Percentiles rank a stretch among this genome's conserved stretches.
These are phyloP conservation scores for Cactoblastis cactorum DNA, from an alignment of 2,888 invertebrate genomes.

Conservation along the genomic window DNA sequence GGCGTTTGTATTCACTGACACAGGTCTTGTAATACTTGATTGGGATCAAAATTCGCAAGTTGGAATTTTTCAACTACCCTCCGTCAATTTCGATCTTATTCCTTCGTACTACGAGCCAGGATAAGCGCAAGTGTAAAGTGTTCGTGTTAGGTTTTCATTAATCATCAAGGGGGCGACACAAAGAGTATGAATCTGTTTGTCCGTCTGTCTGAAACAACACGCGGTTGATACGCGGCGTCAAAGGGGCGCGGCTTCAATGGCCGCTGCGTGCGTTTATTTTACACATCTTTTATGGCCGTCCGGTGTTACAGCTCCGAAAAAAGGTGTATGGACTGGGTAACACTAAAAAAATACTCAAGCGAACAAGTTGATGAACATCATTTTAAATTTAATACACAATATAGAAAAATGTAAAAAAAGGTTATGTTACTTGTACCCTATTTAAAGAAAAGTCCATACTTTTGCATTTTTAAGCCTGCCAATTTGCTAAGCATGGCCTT, in stretches of 20 bases:
- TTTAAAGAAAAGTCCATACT: too few relatives aligned
- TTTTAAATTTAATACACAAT: too few relatives aligned
- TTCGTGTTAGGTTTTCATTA: constrained; percentile 49
- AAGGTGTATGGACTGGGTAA: background rate
- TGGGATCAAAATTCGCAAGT: constrained; percentile 20
- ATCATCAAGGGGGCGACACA: constrained; percentile 57
- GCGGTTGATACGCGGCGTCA: constrained; percentile 59
- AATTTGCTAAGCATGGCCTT: too few relatives aligned
- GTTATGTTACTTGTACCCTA: too few relatives aligned
- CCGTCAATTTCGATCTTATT: constrained; percentile 29
- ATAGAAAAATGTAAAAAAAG: too few relatives aligned
- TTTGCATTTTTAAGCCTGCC: too few relatives aligned
- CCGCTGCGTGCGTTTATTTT: constrained; percentile 51
- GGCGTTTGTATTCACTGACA: constrained; percentile 33
- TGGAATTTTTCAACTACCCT: constrained; percentile 14
- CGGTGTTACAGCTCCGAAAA: constrained; percentile 1
- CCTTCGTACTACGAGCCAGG: constrained; percentile 23
- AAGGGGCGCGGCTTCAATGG: constrained; percentile 42
- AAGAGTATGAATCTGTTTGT: constrained; percentile 56
- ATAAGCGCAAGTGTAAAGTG: constrained; percentile 1
- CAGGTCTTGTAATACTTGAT: constrained; percentile 46
- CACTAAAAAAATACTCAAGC: background rate
- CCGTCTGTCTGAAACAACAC: constrained; percentile 64
- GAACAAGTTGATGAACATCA: too few relatives aligned
- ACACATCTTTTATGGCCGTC: constrained; percentile 16